Percentiles rank a stretch among this genome's conserved stretches.
Evolutionary conservation across 2,113 vertebrate species (phyloP).

Genomic region (Acrocephalus kingi): DNA sequence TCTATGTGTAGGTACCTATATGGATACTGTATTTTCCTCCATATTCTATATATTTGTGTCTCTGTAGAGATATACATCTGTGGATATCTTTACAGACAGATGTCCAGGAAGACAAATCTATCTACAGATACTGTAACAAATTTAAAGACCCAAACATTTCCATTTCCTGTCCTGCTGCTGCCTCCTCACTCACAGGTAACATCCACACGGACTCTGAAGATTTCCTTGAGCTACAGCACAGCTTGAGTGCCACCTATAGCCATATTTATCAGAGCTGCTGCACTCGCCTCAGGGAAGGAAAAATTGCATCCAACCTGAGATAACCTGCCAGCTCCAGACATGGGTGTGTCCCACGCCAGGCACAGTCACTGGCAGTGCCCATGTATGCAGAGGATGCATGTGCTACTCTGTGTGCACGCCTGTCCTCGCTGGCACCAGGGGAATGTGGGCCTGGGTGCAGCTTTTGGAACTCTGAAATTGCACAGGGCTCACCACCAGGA

Average conservation of each 20-base stretch:
- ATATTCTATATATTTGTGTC: neutral
- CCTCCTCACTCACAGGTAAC: neutral
- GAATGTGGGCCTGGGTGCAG: fast-evolving
- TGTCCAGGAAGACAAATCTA: neutral
- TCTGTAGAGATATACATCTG: neutral
- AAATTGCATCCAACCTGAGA: neutral
- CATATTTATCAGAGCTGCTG: neutral
- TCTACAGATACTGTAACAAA: neutral
- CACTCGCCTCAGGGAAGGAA: neutral
- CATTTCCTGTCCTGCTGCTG: neutral
- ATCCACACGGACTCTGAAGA: neutral
- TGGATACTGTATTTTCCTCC: neutral
- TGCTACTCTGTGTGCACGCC: neutral
- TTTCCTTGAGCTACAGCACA: neutral
- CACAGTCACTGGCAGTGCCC: neutral
- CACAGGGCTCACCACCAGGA: neutral
- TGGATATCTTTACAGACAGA: neutral
- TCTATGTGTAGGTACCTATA: neutral
- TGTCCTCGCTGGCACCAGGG: neutral
- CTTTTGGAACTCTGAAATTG: neutral
- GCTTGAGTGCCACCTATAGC: conserved; percentile 8
- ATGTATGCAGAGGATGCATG: neutral
- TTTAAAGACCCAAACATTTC: neutral
- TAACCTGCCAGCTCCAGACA: conserved; percentile 33
- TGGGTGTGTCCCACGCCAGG: neutral